Conservation (phyloP, 2,797 vertebrate species). For the Acipenser transmontanus region DNA sequence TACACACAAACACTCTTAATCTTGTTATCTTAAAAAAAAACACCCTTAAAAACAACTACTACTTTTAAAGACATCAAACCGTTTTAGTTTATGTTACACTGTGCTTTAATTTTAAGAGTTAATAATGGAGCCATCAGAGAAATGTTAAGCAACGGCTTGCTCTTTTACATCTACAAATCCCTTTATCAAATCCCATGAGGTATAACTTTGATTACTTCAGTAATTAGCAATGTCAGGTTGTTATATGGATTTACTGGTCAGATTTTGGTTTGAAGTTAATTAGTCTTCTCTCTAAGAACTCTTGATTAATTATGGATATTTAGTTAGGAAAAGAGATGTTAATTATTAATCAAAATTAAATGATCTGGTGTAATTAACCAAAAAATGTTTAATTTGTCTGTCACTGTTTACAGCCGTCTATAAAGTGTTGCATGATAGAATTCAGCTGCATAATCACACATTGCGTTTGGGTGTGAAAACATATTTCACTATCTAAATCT, state of each 20-base stretch:
- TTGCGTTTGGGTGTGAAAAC: background rate
- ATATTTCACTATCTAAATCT: too few species aligned
- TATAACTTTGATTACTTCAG: slow-evolving; percentile 90
- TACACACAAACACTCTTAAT: too few species aligned
- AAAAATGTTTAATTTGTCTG: slow-evolving; percentile 59
- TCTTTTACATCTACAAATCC: slow-evolving; percentile 59
- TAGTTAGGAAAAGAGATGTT: slow-evolving; percentile 95
- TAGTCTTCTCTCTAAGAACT: slow-evolving; percentile 92
- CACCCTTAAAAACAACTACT: too few species aligned
- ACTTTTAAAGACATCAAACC: too few species aligned
- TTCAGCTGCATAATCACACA: slow-evolving; percentile 1
- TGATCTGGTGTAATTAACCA: slow-evolving; percentile 86
- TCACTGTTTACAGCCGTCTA: slow-evolving; percentile 16
- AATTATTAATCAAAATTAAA: slow-evolving; percentile 99
- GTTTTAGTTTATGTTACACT: too few species aligned
- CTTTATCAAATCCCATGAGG: slow-evolving; percentile 84
- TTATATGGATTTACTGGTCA: slow-evolving; percentile 96
- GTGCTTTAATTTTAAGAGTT: background rate
- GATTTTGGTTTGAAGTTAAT: slow-evolving; percentile 98
- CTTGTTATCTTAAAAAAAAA: too few species aligned
- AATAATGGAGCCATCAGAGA: slow-evolving; percentile 63
- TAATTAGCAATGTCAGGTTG: slow-evolving; percentile 95
- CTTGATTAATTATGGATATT: slow-evolving; percentile 99
- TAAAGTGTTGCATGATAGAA: background rate
- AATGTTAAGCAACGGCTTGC: slow-evolving; percentile 54